These are phyloP conservation scores for Drosophila saltans DNA, from an alignment of 1,140 invertebrate genomes.

Conservation along the genomic window DNA sequence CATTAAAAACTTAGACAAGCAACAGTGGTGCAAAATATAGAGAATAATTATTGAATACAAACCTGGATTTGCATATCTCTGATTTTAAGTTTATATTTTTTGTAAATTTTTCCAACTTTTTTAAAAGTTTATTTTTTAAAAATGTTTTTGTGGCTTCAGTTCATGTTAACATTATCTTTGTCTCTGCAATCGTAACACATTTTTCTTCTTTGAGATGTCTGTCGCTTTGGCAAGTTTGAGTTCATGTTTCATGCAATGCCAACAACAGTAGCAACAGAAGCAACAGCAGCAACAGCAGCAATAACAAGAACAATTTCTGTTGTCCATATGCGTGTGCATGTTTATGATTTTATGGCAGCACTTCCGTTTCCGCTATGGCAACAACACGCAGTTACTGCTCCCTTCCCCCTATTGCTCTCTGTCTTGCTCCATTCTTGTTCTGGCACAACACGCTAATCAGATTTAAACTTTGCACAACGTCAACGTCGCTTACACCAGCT, in stretches of 20 bases:
- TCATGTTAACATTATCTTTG: slow-evolving; percentile 47
- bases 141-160: slow-evolving; percentile 14
- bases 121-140: not conserved
- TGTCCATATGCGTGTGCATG: slow-evolving; percentile 74
- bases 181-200: slow-evolving; percentile 42
- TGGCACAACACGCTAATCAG: slow-evolving; percentile 69
- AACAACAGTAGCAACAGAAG: slow-evolving; percentile 27
- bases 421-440: slow-evolving; percentile 5
- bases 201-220: slow-evolving; percentile 39
- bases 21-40: slow-evolving; percentile 30
- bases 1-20: slow-evolving; percentile 40
- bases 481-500: slow-evolving; percentile 68
- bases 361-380: slow-evolving; percentile 74
- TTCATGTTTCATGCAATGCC: slow-evolving; percentile 73
- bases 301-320: slow-evolving; percentile 50
- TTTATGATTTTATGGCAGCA: slow-evolving; percentile 82
- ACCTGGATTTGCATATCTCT: not conserved
- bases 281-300: slow-evolving; percentile 34
- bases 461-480: slow-evolving; percentile 80
- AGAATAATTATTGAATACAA: not conserved
- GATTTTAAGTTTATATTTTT: not conserved
- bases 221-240: slow-evolving; percentile 52
- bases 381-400: slow-evolving; percentile 30
- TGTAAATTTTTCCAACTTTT: not conserved
- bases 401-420: not conserved